Evolutionary conservation across 2,113 vertebrate genomes (phyloP), one percentile per base, ranked within the genome.

Genomic region (Trochalopteron elliotii): DNA sequence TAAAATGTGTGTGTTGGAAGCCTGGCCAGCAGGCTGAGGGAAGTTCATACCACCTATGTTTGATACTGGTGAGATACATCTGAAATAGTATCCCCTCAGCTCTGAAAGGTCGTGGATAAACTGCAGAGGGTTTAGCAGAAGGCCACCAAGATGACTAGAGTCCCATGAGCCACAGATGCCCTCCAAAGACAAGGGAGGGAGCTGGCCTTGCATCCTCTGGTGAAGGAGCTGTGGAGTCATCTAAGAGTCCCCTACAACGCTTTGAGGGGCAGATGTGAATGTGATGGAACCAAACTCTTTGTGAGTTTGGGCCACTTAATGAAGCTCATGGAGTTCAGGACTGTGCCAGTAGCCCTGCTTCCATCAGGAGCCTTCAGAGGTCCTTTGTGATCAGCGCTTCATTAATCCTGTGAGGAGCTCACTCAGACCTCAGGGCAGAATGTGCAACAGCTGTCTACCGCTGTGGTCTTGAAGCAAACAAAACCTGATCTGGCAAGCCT

Each of bases 391-490:
- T 25, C 55, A 33, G 37, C 70, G 45, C 27, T 95, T 31, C 60
- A 25, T 60, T 37, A 20, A 17, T 31, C 35, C 27, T 33, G 52
- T 10, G 68, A 85, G 69, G 84, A 80, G 55, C 65, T 82, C 67
- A 0, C 52, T 91, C 52, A 45, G 14, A 45, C 81, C 68, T 59
- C 4, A 33, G 87, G 84, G 75, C 35, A 76, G 67, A 72, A 53
- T 82, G 67, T 89, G 15, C 91, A 95, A 71, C 94, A 94, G 77
- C 95, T 97, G 87, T 95, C 87, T 89, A n/a, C 74, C 63, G 7
- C 93, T 96, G 91, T 79, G 89, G 93, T 93, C 94, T 53, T 33
- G 49, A 94, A 89, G 81, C 83, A 95, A 94, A 95, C 89, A 95
- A 93, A 92, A 94, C 91, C 83, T 87, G 95, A 55, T 72, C 87